phyloP scores from a whole-genome alignment of 2,113 vertebrate genomes.

The Etheostoma spectabile region DNA sequence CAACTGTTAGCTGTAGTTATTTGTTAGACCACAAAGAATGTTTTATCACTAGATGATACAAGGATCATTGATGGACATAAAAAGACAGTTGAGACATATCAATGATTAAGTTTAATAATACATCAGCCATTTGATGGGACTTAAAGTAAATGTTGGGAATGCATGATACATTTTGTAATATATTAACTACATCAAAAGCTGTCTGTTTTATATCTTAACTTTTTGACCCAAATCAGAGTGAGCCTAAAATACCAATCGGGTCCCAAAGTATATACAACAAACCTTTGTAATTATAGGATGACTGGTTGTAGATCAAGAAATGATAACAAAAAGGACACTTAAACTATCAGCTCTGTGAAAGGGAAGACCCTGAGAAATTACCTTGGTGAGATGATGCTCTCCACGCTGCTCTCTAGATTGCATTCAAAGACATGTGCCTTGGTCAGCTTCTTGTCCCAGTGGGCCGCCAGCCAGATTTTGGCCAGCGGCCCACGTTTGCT shows the following conservation, averaged over 20 bases:
- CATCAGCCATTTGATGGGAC: not conserved
- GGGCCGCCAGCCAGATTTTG: conserved; percentile 99
- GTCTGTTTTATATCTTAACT: not conserved
- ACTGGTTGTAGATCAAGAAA: no score
- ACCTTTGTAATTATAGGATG: not conserved
- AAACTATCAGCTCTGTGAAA: not conserved
- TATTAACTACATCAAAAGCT: not conserved
- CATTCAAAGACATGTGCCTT: conserved; percentile 99
- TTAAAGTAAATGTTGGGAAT: not conserved
- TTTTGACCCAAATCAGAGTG: not conserved
- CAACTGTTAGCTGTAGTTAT: not conserved
- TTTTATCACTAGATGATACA: not conserved
- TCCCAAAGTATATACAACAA: not conserved
- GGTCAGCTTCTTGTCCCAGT: conserved; percentile 99
- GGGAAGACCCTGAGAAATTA: conserved; percentile 59
- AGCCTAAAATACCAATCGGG: not conserved
- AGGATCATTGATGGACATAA: not conserved
- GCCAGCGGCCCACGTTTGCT: conserved; percentile 98
- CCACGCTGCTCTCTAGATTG: conserved; percentile 97
- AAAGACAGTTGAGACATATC: not conserved
- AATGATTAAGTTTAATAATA: no score
- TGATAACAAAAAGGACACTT: not conserved
- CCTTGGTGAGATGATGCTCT: conserved; percentile 98
- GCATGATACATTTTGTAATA: not conserved
- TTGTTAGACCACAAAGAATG: not conserved